Base-by-base conservation (phyloP, 1,140 invertebrate genomes). In the Thalassaphorura encarpata region DNA sequence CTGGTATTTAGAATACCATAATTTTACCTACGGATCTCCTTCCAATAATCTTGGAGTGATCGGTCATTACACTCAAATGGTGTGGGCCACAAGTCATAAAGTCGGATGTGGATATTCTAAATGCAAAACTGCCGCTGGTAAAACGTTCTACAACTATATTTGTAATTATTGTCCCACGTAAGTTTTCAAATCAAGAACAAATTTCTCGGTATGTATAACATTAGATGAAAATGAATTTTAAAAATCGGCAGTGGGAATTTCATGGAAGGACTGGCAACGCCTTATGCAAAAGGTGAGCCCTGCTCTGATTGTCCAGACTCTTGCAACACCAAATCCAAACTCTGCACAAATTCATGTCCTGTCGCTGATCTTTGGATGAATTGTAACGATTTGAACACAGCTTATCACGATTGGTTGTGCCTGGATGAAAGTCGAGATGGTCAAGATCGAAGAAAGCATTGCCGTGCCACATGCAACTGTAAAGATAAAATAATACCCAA, bases 141-240 rank as follows among this genome's bases (percentile, higher is more conserved):
- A 72, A 51, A 76, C 78, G 3, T 88, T 81, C 70, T 88, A 79
- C 70, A 86, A 82, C 70, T 89, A 89, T 68, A 80, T 89, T n/a
- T 89, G 86, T 69, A 87, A 89, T 72, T 89, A 89, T 69, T 88
- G 85, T 69, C 86, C 86, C 2, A 80, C 79, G 86, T 87, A 76
- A 81, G 80, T 77, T 64, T 1, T 40, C 23, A 24, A 36, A 21
- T n/a, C n/a, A n/a, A n/a, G n/a, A n/a, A n/a, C n/a, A n/a, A n/a
- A 11, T 36, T 36, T 36, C 33, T 36, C 33, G 11, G 33, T n/a
- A n/a, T n/a, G n/a, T n/a, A n/a, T n/a, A n/a, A n/a, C n/a, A n/a
- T n/a, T n/a, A n/a, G n/a, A n/a, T n/a, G n/a, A n/a, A n/a, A n/a
- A n/a, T n/a, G n/a, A n/a, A n/a, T n/a, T n/a, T n/a, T n/a, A n/a